Conservation (phyloP, 2,797 vertebrate genomes). For the Sebastes trivittatus region DNA sequence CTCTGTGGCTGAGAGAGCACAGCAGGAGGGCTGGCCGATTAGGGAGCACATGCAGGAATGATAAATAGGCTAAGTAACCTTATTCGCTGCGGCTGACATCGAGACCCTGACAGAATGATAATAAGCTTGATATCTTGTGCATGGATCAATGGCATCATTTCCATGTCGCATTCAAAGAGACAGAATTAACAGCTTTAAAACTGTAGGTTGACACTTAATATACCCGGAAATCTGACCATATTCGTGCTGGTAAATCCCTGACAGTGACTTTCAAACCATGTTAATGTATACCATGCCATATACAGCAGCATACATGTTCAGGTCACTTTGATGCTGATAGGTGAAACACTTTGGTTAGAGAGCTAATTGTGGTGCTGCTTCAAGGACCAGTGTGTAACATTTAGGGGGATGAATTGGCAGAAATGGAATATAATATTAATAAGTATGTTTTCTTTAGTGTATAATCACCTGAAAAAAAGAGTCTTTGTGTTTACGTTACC, state of each 20-base stretch:
- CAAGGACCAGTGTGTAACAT: fast-evolving
- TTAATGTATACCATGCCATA: neutral
- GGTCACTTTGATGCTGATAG: no score
- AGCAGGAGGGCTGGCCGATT: conserved; percentile 49
- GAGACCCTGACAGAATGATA: conserved; percentile 57
- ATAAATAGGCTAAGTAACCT: conserved; percentile 69
- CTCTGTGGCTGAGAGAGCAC: conserved; percentile 43
- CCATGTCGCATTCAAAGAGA: neutral
- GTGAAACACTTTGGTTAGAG: no score
- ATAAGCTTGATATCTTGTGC: conserved; percentile 47
- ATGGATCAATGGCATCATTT: conserved; percentile 1
- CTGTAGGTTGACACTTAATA: neutral
- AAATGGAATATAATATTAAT: no score
- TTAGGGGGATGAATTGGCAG: no score
- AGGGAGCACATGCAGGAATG: conserved; percentile 48
- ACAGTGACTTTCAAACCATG: neutral
- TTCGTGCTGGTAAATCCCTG: neutral
- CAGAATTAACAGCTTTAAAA: neutral
- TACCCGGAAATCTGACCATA: neutral
- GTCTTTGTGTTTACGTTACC: no score
- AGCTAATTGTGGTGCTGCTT: neutral
- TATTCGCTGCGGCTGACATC: conserved; percentile 47
- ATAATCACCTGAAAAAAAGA: no score
- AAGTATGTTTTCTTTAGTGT: no score
- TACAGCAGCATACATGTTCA: no score